These are phyloP conservation scores for Calephelis perditalis DNA, from an alignment of 2,888 invertebrate species.

Conservation along the genomic window DNA sequence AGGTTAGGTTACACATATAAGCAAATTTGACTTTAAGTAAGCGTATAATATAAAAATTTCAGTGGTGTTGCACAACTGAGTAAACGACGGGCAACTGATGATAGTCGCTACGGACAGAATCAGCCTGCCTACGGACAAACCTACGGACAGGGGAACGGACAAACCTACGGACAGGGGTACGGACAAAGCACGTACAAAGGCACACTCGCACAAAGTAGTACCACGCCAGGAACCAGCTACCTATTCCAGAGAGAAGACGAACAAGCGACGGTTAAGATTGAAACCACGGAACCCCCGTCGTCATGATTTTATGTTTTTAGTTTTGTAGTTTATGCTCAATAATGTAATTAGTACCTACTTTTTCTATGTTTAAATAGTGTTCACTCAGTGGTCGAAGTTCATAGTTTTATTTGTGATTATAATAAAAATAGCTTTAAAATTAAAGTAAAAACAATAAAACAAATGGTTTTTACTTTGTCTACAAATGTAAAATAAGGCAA, in stretches of 20 bases:
- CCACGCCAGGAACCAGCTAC: conserved; percentile 73
- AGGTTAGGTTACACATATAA: too few relatives aligned
- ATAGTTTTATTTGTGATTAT: too few relatives aligned
- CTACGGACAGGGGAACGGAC: conserved; percentile 30
- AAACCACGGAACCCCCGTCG: conserved; percentile 57
- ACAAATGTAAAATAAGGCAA: too few relatives aligned
- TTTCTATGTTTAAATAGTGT: too few relatives aligned
- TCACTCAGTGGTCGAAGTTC: too few relatives aligned
- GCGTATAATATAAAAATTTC: not conserved
- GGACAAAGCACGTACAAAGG: conserved; percentile 33
- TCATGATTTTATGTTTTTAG: conserved; percentile 23
- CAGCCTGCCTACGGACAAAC: conserved; percentile 23
- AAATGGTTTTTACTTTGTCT: too few relatives aligned
- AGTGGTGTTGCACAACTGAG: conserved; percentile 22
- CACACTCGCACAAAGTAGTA: conserved; percentile 42
- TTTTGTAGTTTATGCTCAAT: not conserved
- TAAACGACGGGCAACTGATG: conserved; percentile 28
- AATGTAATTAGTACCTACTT: not conserved
- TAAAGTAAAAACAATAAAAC: too few relatives aligned
- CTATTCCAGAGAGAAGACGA: conserved; percentile 73
- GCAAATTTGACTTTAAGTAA: too few relatives aligned
- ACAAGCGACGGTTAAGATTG: conserved; percentile 43
- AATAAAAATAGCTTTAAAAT: too few relatives aligned
- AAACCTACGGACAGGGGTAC: conserved; percentile 28
- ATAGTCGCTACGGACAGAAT: conserved; percentile 24